Evolutionary conservation across 2,113 vertebrate species (phyloP), one percentile per base, ranked within the genome.

Genomic region (Stigmatopora nigra): DNA sequence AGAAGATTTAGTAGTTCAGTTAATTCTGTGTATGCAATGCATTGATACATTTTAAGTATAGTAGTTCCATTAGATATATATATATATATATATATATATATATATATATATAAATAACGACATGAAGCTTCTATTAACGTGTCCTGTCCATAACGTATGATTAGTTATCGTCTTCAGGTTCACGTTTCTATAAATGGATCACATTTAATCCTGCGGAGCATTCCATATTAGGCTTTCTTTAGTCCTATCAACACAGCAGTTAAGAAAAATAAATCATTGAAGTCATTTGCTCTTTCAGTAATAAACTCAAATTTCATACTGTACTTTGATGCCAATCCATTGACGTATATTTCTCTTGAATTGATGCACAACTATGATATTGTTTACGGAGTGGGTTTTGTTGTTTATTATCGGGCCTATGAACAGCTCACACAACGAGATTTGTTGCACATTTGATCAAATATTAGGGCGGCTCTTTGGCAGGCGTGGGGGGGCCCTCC

Each of bases 401-500:
- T 22, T 1, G 25, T 35, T 46, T 7, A 53, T 47, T 12, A 45
- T 46, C 20, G 13, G 4, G 25, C 22, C 35, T 58, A 4, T 72
- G 31, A 41, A 31, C 2, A 31, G 25, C 25, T 31, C 25, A 31
- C 38, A 45, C n/a, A 22, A 19, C 14, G 36, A 61, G n/a, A 41
- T 61, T 45, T 61, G 38, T 57, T 46, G 19, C 12, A 58, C 51
- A 31, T 68, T 57, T 71, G 63, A 74, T 48, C n/a, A 65, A 22
- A 64, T 74, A 61, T 46, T 59, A 58, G 61, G 17, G 45, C 63
- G 70, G 7, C 41, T 76, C 20, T 59, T 41, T 61, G 75, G 72
- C 69, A 80, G 72, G 77, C 70, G 53, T 70, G 69, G 78, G 84
- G n/a, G 81, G 53, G 38, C 38, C 86, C 84, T 72, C 84, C 61